Conservation (phyloP, 2,797 vertebrate genomes). For the Ispidina picta region DNA sequence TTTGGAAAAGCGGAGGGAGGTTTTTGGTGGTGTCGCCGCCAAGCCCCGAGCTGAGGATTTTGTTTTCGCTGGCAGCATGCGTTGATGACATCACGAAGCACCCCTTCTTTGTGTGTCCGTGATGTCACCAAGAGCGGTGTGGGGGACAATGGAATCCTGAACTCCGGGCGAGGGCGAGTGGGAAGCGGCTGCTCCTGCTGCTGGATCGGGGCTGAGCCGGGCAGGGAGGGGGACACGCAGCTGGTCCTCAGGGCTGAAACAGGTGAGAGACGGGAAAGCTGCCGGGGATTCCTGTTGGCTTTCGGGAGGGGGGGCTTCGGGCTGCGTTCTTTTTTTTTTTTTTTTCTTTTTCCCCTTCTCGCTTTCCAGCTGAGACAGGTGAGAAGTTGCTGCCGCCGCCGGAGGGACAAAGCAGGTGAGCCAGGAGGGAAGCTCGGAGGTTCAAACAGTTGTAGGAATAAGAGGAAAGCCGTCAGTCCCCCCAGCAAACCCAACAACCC, state of each 20-base stretch:
- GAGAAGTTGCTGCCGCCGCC: slow-evolving; percentile 50
- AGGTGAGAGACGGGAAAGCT: slow-evolving; percentile 57
- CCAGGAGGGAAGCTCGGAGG: slow-evolving; percentile 11
- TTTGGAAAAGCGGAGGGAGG: background rate
- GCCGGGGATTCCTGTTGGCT: slow-evolving; percentile 10
- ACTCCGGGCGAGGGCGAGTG: slow-evolving; percentile 42
- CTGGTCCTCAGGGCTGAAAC: slow-evolving; percentile 47
- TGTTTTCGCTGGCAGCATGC: slow-evolving; percentile 57
- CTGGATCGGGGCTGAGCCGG: slow-evolving; percentile 30
- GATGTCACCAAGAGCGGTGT: slow-evolving; percentile 64
- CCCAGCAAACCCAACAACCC: background rate
- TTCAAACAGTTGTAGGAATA: background rate
- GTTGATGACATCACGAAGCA: slow-evolving; percentile 65
- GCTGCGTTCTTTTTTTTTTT: background rate
- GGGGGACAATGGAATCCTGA: slow-evolving; percentile 70
- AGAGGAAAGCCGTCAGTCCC: background rate
- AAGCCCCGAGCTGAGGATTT: slow-evolving; percentile 16
- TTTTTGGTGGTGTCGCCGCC: background rate
- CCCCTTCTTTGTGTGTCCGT: slow-evolving; percentile 64
- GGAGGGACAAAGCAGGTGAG: slow-evolving; percentile 44
- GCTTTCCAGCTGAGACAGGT: slow-evolving; percentile 47
- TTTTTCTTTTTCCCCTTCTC: no score
- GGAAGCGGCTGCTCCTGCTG: slow-evolving; percentile 40
- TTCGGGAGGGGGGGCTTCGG: background rate
- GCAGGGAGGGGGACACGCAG: slow-evolving; percentile 24